A percentile compares a stretch with the other conserved stretches of the same genome.
These are phyloP conservation scores for Stictonetta naevosa DNA, from an alignment of 2,113 vertebrate genomes.

Conservation along the genomic window DNA sequence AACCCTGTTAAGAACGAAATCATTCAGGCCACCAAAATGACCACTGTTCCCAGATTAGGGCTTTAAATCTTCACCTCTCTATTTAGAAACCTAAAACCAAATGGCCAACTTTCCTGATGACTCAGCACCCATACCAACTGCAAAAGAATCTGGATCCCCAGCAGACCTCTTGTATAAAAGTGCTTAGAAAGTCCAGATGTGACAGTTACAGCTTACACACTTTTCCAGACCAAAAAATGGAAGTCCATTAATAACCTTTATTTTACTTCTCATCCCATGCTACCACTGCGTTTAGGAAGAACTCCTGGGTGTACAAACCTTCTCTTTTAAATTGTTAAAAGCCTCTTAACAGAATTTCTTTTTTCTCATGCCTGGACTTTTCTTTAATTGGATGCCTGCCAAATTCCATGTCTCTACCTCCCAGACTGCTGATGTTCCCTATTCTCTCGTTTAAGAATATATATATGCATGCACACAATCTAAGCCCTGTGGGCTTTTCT, in stretches of 20 bases:
- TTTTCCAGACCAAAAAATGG: neutral
- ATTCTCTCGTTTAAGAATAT: neutral
- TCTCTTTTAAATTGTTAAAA: constrained; percentile 9
- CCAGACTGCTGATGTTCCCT: neutral
- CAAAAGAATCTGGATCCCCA: constrained; percentile 27
- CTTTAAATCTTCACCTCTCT: constrained; percentile 42
- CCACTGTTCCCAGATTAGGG: neutral
- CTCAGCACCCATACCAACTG: constrained; percentile 36
- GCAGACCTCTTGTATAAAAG: constrained; percentile 16
- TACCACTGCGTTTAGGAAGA: neutral
- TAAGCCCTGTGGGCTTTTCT: neutral
- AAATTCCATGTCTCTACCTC: constrained; percentile 13
- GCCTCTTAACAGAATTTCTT: neutral
- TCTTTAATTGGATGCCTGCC: neutral
- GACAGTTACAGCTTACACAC: neutral
- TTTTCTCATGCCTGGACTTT: neutral
- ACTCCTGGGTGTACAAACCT: neutral
- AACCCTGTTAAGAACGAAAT: neutral
- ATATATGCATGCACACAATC: neutral
- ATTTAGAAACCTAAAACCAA: constrained; percentile 59
- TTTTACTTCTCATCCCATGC: neutral
- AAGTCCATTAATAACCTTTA: neutral
- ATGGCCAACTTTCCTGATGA: constrained; percentile 49
- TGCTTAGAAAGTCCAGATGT: neutral
- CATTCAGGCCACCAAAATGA: neutral